phyloP scores from a whole-genome alignment of 2,888 invertebrate genomes.

The Ennomos fuscantarius region DNA sequence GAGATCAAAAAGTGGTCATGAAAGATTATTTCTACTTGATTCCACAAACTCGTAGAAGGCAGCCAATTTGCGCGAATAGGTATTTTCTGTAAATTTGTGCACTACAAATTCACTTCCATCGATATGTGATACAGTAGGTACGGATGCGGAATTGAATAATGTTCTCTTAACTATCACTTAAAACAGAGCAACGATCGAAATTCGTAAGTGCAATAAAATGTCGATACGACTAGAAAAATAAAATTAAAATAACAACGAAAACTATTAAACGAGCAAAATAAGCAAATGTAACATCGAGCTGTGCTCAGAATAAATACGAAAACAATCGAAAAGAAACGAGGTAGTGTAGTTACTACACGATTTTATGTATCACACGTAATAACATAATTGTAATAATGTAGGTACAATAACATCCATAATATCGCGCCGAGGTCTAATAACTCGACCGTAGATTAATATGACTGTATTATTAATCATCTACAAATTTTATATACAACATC shows the following conservation, averaged over 20 bases:
- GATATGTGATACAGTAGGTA: slow-evolving; percentile 74
- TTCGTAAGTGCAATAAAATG: slow-evolving; percentile 55
- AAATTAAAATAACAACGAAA: slow-evolving; percentile 56
- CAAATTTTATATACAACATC: slow-evolving; percentile 73
- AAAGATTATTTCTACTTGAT: slow-evolving; percentile 43
- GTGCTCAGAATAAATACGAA: slow-evolving; percentile 66
- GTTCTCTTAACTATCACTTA: slow-evolving; percentile 56
- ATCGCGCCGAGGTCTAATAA: slow-evolving; percentile 53
- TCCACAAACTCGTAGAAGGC: slow-evolving; percentile 51
- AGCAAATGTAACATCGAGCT: slow-evolving; percentile 73
- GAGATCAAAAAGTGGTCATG: slow-evolving; percentile 3
- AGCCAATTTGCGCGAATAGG: slow-evolving; percentile 37
- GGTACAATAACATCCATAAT: slow-evolving; percentile 52
- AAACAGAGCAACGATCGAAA: slow-evolving; percentile 52
- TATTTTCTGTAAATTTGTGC: slow-evolving; percentile 53
- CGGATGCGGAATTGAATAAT: slow-evolving; percentile 62
- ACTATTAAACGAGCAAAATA: slow-evolving; percentile 69
- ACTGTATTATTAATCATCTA: slow-evolving; percentile 22
- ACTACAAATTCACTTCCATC: slow-evolving; percentile 45
- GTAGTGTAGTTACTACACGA: slow-evolving; percentile 83
- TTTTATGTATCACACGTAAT: slow-evolving; percentile 72
- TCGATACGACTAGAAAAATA: slow-evolving; percentile 71
- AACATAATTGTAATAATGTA: slow-evolving; percentile 50
- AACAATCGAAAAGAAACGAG: slow-evolving; percentile 71
- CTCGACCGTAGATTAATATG: slow-evolving; percentile 48